Percentiles rank a stretch among this genome's conserved stretches.
Conservation (phyloP, 2,113 vertebrate genomes). For the Phalacrocorax brasilianus region DNA sequence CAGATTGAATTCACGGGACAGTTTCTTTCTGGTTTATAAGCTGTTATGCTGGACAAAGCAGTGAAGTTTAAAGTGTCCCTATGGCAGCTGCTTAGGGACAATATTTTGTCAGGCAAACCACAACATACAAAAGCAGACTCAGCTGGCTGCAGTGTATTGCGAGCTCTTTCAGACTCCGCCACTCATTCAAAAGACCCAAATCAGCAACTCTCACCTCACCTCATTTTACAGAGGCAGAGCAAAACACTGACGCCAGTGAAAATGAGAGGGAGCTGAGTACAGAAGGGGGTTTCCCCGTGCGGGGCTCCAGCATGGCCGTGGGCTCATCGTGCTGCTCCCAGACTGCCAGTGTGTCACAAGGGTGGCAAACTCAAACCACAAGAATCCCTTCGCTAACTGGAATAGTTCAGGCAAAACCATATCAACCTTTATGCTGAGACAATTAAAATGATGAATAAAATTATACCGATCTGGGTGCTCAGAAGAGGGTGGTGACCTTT, state of each 20-base stretch:
- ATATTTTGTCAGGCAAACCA: not conserved
- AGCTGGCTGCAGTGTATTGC: fast-evolving
- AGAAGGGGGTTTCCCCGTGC: fast-evolving
- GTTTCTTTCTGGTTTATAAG: not conserved
- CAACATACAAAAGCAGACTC: not conserved
- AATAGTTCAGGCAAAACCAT: not conserved
- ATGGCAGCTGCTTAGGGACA: not conserved
- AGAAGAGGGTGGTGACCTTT: not conserved
- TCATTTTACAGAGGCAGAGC: not conserved
- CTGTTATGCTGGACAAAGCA: not conserved
- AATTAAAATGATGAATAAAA: not conserved
- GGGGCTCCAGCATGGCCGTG: fast-evolving
- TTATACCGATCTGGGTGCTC: fast-evolving
- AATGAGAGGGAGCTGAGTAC: not conserved
- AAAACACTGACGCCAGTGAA: not conserved
- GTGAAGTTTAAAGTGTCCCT: not conserved
- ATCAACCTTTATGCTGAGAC: not conserved
- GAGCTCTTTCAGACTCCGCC: not conserved
- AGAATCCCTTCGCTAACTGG: not conserved
- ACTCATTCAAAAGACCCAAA: not conserved
- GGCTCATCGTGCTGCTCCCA: not conserved
- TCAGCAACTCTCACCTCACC: not conserved
- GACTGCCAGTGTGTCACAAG: not conserved
- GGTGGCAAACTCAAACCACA: not conserved
- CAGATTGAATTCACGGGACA: not conserved